Evolutionary conservation across 2,888 invertebrate species (phyloP).

Genomic region (Calameuta pallipes): DNA sequence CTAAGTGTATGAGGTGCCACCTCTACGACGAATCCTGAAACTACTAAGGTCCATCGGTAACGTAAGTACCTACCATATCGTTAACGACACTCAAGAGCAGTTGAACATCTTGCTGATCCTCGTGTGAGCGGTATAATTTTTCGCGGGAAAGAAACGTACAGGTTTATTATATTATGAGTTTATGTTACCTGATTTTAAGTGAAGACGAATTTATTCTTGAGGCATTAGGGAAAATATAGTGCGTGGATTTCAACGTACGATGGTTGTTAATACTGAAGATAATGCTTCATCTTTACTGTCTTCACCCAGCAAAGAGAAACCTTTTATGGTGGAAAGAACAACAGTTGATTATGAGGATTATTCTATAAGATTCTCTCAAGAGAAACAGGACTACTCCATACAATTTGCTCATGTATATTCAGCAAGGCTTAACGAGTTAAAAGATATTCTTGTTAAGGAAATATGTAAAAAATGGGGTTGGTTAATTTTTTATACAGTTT

Average conservation of each 20-base stretch:
- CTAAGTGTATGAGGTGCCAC: too few species aligned
- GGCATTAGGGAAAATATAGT: too few species aligned
- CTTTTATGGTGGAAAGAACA: constrained; percentile 41
- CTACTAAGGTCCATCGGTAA: too few species aligned
- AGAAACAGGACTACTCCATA: constrained; percentile 62
- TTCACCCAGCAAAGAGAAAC: constrained; percentile 22
- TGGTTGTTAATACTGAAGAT: not conserved
- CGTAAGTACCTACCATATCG: too few species aligned
- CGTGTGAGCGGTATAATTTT: not conserved
- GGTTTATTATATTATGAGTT: not conserved
- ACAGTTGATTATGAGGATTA: constrained; percentile 39
- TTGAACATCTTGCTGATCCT: not conserved
- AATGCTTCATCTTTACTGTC: not conserved
- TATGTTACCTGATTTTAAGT: not conserved
- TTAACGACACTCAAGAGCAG: too few species aligned
- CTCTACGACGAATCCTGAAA: too few species aligned
- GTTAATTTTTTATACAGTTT: constrained; percentile 12
- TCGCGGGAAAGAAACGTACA: not conserved
- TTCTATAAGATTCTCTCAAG: constrained; percentile 36
- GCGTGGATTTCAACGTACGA: not conserved
- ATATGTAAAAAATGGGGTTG: constrained; percentile 77
- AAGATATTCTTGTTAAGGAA: constrained; percentile 72
- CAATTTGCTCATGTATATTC: constrained; percentile 92
- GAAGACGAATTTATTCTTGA: not conserved
- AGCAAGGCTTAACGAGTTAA: constrained; percentile 78